A percentile compares a stretch with the other conserved stretches of the same genome.
phyloP scores from a whole-genome alignment of 2,888 invertebrate genomes.

The Apamea anceps region DNA sequence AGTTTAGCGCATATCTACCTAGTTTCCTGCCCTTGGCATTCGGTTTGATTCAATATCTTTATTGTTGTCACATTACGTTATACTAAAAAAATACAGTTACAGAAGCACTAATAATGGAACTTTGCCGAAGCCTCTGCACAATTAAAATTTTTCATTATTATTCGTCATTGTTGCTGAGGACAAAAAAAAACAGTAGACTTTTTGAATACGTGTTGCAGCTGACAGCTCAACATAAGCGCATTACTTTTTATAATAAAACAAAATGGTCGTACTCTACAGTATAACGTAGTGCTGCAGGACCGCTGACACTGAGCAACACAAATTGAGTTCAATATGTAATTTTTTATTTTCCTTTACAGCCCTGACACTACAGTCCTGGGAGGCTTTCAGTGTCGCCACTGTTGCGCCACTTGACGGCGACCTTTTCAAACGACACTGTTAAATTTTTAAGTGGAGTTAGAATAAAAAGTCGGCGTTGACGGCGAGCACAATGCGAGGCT shows the following conservation, averaged over 20 bases:
- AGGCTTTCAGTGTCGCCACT: conserved; percentile 63
- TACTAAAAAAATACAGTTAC: not conserved
- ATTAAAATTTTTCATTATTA: not conserved
- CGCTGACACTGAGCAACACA: conserved; percentile 44
- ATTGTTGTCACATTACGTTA: no score
- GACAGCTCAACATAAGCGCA: conserved; percentile 11
- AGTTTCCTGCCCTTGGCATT: not conserved
- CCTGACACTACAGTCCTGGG: conserved; percentile 17
- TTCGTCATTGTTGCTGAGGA: not conserved
- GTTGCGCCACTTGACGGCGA: conserved; percentile 63
- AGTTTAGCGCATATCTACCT: not conserved
- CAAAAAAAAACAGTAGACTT: conserved; percentile 1
- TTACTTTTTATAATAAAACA: conserved; percentile 21
- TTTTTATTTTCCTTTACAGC: conserved; percentile 60
- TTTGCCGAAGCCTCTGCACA: not conserved
- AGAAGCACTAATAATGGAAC: not conserved
- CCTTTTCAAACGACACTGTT: conserved; percentile 67
- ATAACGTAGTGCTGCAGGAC: no score
- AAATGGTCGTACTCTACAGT: conserved; percentile 7
- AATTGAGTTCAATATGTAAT: conserved; percentile 67
- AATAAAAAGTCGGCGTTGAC: conserved; percentile 63
- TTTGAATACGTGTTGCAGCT: conserved; percentile 9
- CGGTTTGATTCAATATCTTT: not conserved
- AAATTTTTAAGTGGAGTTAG: conserved; percentile 66
- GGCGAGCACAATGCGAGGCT: conserved; percentile 57